Base-by-base conservation (phyloP, 2,113 vertebrate species). In the Thomomys bottae region DNA sequence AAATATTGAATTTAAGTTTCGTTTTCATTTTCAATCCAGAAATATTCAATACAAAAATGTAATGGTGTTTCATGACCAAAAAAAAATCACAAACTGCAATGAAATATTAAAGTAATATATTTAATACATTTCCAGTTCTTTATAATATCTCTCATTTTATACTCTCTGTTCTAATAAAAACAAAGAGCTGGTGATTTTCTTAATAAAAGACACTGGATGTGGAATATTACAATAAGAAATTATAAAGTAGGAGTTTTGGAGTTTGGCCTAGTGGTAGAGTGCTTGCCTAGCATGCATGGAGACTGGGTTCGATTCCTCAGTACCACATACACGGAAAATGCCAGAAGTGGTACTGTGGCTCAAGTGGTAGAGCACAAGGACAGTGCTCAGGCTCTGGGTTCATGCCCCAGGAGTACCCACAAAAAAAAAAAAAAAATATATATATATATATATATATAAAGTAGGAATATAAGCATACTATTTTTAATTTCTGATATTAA, bases 51-150 rank as follows among this genome's bases (percentile, higher is more conserved):
- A 6, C 24, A 81, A 85, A 11, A 91, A 67, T 5, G 61, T 85
- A 85, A 88, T 20, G 45, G 9, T 72, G 4, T 76, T 91, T 76
- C 30, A 15, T 28, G 18, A n/a, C n/a, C n/a, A n/a, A 66, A 45
- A 85, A 72, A 26, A 68, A 92, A 75, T 66, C 40, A 76, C 42
- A 81, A 84, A 92, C 34, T 76, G 57, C 32, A 94, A 38, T 88
- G 20, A 88, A 18, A 81, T 36, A 95, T 21, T 87, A 91, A 90
- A 84, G 21, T 24, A 84, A 82, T n/a, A 70, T 59, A 86, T 63
- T 83, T 24, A 84, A 82, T n/a, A 70, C 49, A 86, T 63, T 83
- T 70, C 63, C 18, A 14, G 36, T 23, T 30, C 66, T 38, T 93
- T 70, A 75, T 57, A 87, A 86, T 91, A 38, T 63, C n/a, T 80